A percentile compares a stretch with the other conserved stretches of the same genome.
phyloP scores from a whole-genome alignment of 2,113 vertebrate species.

The Hystrix cristata region DNA sequence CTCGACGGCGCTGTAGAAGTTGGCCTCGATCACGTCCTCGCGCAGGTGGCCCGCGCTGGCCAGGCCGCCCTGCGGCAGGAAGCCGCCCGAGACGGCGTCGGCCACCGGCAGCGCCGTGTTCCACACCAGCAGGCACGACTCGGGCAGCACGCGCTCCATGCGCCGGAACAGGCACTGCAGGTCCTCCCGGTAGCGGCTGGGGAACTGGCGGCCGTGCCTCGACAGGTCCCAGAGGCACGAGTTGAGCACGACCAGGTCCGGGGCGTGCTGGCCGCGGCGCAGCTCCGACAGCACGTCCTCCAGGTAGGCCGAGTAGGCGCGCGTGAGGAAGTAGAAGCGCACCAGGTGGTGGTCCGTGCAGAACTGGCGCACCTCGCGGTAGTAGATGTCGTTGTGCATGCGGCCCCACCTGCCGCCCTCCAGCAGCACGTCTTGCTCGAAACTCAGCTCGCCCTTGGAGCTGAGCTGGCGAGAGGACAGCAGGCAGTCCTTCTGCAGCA shows the following conservation, averaged over 20 bases:
- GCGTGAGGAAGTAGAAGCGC: conserved; percentile 90
- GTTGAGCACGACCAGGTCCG: conserved; percentile 88
- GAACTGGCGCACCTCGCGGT: conserved; percentile 89
- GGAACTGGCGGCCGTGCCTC: conserved; percentile 84
- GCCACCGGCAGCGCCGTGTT: conserved; percentile 91
- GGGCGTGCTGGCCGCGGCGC: neutral
- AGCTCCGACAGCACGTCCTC: conserved; percentile 87
- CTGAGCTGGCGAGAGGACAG: conserved; percentile 84
- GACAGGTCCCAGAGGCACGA: conserved; percentile 93
- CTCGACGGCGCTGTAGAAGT: conserved; percentile 87
- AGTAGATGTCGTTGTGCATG: conserved; percentile 78
- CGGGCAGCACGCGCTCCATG: conserved; percentile 81
- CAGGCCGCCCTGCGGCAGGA: conserved; percentile 81
- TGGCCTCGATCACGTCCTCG: conserved; percentile 89
- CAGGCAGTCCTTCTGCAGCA: conserved; percentile 88
- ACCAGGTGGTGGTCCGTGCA: conserved; percentile 85
- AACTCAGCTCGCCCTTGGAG: conserved; percentile 87
- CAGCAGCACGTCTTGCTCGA: conserved; percentile 87
- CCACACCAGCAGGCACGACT: conserved; percentile 89
- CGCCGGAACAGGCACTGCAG: conserved; percentile 85
- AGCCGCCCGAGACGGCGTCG: conserved; percentile 85
- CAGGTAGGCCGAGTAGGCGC: conserved; percentile 87
- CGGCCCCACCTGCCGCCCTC: conserved; percentile 69
- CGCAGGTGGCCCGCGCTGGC: conserved; percentile 75
- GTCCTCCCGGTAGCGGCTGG: conserved; percentile 84